Percentiles rank a stretch among this genome's conserved stretches.
Conservation (phyloP, 2,113 vertebrate species). For the Irena cyanogastra region DNA sequence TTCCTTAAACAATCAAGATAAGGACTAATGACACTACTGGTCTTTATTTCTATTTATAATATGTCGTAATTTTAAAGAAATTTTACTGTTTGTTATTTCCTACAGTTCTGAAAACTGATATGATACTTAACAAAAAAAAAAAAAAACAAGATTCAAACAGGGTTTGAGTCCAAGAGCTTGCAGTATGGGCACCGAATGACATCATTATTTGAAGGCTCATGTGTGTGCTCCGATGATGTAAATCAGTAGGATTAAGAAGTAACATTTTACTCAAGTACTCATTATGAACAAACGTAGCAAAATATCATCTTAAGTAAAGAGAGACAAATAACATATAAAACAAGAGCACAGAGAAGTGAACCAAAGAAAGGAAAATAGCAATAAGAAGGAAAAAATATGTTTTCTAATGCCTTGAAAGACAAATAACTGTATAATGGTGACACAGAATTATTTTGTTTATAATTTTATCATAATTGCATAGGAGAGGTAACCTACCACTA, state of each 20-base stretch:
- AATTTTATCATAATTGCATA: not conserved
- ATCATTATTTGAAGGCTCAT: not conserved
- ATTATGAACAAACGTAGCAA: not conserved
- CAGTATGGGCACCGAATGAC: not conserved
- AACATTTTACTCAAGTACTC: not conserved
- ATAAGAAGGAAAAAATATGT: not conserved
- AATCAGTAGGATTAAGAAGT: not conserved
- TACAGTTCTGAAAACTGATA: not conserved
- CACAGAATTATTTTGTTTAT: not conserved
- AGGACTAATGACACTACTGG: not conserved
- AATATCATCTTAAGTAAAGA: not conserved
- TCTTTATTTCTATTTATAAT: not conserved
- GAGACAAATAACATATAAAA: not conserved
- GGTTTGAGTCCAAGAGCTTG: not conserved
- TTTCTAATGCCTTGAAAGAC: not conserved
- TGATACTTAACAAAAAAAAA: not conserved
- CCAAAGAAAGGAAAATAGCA: not conserved
- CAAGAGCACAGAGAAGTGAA: not conserved
- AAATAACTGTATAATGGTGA: not conserved
- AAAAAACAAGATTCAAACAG: not conserved
- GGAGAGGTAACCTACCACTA: not conserved
- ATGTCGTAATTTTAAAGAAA: rapidly evolving
- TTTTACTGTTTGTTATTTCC: not conserved
- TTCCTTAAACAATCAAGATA: not conserved
- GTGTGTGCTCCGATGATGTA: not conserved